These are phyloP conservation scores for Athene noctua DNA, from an alignment of 2,113 vertebrate species.

Conservation along the genomic window DNA sequence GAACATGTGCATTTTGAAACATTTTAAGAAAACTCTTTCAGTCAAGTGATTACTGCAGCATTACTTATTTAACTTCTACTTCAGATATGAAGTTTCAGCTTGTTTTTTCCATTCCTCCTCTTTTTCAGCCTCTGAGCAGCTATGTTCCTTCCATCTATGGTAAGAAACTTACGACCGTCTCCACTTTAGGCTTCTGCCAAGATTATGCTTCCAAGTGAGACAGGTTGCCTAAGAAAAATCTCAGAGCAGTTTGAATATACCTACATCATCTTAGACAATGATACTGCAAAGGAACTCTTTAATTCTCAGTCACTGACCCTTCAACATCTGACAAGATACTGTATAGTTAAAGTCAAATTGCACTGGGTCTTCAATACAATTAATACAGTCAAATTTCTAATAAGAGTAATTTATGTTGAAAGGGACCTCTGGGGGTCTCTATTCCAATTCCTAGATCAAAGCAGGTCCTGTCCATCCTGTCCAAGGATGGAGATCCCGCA, in stretches of 20 bases:
- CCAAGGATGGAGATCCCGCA: background rate
- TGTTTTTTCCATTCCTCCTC: background rate
- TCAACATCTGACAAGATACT: fast-evolving
- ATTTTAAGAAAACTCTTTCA: background rate
- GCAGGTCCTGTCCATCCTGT: background rate
- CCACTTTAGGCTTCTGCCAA: background rate
- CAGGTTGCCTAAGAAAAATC: background rate
- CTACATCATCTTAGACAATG: background rate
- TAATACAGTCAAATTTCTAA: background rate
- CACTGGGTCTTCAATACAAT: background rate
- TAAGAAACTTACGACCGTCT: background rate
- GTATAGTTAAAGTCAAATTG: background rate
- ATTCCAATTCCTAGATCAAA: background rate
- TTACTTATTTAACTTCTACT: background rate
- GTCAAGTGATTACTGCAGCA: background rate
- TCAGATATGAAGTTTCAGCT: background rate
- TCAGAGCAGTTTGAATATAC: background rate
- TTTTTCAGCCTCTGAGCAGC: background rate
- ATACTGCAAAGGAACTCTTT: background rate
- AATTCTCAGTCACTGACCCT: background rate
- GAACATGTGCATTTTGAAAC: background rate
- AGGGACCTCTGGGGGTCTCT: background rate
- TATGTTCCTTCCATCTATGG: background rate
- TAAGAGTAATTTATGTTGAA: background rate
- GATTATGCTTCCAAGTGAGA: background rate